Percentiles rank a stretch among this genome's conserved stretches.
phyloP scores from a whole-genome alignment of 1,140 invertebrate species.

The Zaprionus lachaisei region DNA sequence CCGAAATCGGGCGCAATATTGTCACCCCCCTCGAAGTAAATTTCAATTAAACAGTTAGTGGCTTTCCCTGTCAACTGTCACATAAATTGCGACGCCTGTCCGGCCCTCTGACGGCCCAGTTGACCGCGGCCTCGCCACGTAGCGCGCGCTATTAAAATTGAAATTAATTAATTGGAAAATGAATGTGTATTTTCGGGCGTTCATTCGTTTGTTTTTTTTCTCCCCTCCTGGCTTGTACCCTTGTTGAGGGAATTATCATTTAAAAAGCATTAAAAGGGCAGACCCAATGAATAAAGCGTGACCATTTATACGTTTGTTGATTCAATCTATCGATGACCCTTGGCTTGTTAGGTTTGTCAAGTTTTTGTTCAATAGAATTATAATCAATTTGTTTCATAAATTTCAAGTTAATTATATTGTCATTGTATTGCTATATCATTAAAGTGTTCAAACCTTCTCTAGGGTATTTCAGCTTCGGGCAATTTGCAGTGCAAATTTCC shows the following conservation, averaged over 20 bases:
- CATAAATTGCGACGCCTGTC: slow-evolving; percentile 53
- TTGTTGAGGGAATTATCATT: neutral
- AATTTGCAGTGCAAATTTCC: neutral
- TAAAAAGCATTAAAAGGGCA: neutral
- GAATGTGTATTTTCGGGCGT: slow-evolving; percentile 49
- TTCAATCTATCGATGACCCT: neutral
- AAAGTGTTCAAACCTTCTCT: neutral
- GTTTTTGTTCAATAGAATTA: neutral
- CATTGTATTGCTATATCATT: neutral
- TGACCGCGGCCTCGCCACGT: slow-evolving; percentile 29
- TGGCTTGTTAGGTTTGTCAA: neutral
- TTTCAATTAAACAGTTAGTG: slow-evolving; percentile 76
- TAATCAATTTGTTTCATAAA: neutral
- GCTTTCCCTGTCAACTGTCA: slow-evolving; percentile 69
- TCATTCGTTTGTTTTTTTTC: slow-evolving; percentile 25
- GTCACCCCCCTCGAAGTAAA: slow-evolving; percentile 40
- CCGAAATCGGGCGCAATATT: neutral
- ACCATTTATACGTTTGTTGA: neutral
- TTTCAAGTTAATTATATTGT: neutral
- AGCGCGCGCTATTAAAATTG: slow-evolving; percentile 49
- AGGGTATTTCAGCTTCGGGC: neutral
- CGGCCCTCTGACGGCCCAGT: neutral
- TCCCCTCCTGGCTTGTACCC: neutral
- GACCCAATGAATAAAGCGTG: neutral
- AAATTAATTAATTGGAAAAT: slow-evolving; percentile 82